Evolutionary conservation across 2,888 invertebrate species (phyloP), one percentile per base, ranked within the genome.

Genomic region (Pristionchus maxplancki): DNA sequence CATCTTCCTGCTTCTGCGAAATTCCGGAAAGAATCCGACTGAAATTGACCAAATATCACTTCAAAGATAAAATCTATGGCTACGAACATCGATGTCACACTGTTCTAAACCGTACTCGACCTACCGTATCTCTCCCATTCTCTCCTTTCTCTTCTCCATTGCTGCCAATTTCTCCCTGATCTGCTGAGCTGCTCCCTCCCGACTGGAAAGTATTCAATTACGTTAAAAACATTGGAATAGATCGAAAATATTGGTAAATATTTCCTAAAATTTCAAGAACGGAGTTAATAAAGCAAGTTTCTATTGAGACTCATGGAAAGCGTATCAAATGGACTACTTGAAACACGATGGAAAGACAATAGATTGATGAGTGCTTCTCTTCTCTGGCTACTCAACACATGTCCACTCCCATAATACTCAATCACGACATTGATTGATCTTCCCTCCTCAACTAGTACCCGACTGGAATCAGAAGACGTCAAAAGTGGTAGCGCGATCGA

Each of bases 81-180:
- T n/a, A n/a, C n/a, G n/a, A n/a, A n/a, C n/a, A n/a, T n/a, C n/a
- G n/a, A n/a, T n/a, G n/a, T n/a, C n/a, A n/a, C n/a, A n/a, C n/a
- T n/a, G n/a, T n/a, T n/a, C n/a, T n/a, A 28, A 62, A 64, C n/a
- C 64, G 2, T 28, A 67, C 37, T 31, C 28, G 2, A 20, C 24
- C 74, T 89, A 87, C 78, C 92, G 88, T 58, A 93, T 91, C 87
- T 91, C 89, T 62, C 90, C 88, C 89, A 93, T 90, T 74, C 93
- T 89, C 83, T 93, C 90, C 82, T 91, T 91, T 37, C 93, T 81
- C 37, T 92, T 92, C 71, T 91, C 92, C 90, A 93, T 91, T 71
- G 92, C 91, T 58, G 92, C 91, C 87, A 93, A 90, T 13, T 91
- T 91, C 89, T 93, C 92, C 53, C 92, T 91, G 81, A 93, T 93